Evolutionary conservation across 2,113 vertebrate species (phyloP), one percentile per base, ranked within the genome.

Genomic region (Onychostruthus taczanowskii): DNA sequence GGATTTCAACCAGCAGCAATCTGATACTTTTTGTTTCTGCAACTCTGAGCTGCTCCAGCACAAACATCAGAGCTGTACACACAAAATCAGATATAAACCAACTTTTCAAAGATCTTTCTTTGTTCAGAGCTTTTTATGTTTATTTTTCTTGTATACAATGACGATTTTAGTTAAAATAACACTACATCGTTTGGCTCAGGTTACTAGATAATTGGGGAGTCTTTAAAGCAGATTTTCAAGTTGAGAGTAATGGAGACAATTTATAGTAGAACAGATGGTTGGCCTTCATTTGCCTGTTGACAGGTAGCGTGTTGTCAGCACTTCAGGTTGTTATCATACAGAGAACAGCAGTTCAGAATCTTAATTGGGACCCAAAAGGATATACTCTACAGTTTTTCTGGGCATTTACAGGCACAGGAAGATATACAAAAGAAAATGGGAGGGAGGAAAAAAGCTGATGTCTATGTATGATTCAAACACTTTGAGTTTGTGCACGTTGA

Each of bases 311-410:
- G 98, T 98, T 98, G 98, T 99, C 98, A 98, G 98, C 98, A 98
- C 98, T 98, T 98, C 97, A 97, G 97, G 98, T 98, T 98, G 98
- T 98, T 97, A 97, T 98, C 97, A 97, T 98, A 98, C 97, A 98
- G 98, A 98, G 98, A 98, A 98, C 98, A 99, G 98, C 98, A 99
- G 98, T 97, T 98, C 98, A 98, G 98, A 98, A 98, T 97, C 98
- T 98, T 99, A 99, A 99, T 99, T 99, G 98, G 98, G 98, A 99
- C 98, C 99, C 98, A 98, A 98, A 99, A 99, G 98, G 98, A 98
- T 99, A 97, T 95, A 90, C 73, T 88, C 72, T 96, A 95, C 91
- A 95, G 93, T 86, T 97, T 97, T 97, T n/a, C 93, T 95, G 95
- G 89, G 92, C 94, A 86, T 97, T 97, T 95, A 84, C 94, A 97